Evolutionary conservation across 2,797 vertebrate genomes (phyloP), one percentile per base, ranked within the genome.

Genomic region (Enteromius fasciolatus): DNA sequence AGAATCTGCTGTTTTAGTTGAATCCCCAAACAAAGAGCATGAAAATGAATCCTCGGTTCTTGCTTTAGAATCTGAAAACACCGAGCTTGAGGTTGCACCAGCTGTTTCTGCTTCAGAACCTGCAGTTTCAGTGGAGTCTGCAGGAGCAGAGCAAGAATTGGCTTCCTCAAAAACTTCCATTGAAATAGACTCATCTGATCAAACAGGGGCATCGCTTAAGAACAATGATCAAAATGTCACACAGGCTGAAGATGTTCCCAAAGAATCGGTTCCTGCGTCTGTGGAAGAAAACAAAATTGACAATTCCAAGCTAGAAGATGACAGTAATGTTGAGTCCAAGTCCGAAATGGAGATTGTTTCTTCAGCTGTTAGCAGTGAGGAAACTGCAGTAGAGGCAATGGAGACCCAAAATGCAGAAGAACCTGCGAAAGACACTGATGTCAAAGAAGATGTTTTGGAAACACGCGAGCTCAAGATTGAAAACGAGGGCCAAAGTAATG

Each of bases 361-460:
- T 44, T 76, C 63, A 46, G 14, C 36, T 28, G 68, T 33, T 28
- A 5, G 36, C 41, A 52, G 28, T 52, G 77, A 28, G 23, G 63
- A 61, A 8, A 73, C 44, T 20, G 14, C 23, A 63, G 28, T 59
- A 28, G 69, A 48, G 7, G 18, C 46, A 5, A 54, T 68, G 39
- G 81, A 82, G 44, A 66, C 63, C 15, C 48, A 50, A n/a, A 67
- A 39, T 28, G 9, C 23, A 52, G 70, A 81, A 64, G 50, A 85
- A 23, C 28, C 44, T 28, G 39, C 17, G 4, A 80, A 83, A 50
- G 46, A 15, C 64, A 78, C 7, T 44, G 80, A 86, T 28, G 67
- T 72, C 25, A 77, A 68, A 63, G 48, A 68, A 63, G 48, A 39
- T 46, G 72, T 59, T 28, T 52, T 57, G 23, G 70, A 66, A 50